Evolutionary conservation across 2,888 invertebrate species (phyloP), one percentile per base, ranked within the genome.

Genomic region (Dugesia japonica): DNA sequence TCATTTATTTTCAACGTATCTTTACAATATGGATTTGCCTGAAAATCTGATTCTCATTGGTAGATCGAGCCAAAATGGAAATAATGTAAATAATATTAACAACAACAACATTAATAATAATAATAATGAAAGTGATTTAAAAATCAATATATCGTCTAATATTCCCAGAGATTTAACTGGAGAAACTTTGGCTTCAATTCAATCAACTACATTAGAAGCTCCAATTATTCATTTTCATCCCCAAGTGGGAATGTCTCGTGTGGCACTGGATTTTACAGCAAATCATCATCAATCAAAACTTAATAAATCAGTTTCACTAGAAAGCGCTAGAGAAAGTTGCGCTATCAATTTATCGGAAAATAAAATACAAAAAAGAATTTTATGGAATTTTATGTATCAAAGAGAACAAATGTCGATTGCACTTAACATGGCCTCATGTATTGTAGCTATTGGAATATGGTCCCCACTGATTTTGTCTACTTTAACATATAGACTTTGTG

Each of bases 401-500:
- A 77, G 31, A 20, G 77, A 77, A 71, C 76, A 71, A 42, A 71
- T 76, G 9, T 42, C 76, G 28, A 42, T 75, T 71, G 71, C 76
- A 17, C 74, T 77, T 23, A 77, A 77, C 28, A 56, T 76, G 76
- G 56, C 42, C 20, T 71, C 71, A 9, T 76, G 42, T 9, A 42
- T 77, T n/a, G 76, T 77, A 0, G 42, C 76, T 26, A 42, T 56
- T 27, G 76, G 42, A 42, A 42, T 77, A 17, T 77, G 77, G 77
- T 77, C 77, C 20, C 77, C 77, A 1, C 71, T 76, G 20, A 77
- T 77, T 42, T 20, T 77, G 9, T 77, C 28, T 13, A 77, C 75
- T 9, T 42, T 77, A 20, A 42, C 71, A 9, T 76, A 56, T 28
- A 56, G 76, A 4, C 42, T 77, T 7, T 77, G 77, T 31, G 31